Conservation (phyloP, 2,888 invertebrate genomes). For the Cephus pygmeus region DNA sequence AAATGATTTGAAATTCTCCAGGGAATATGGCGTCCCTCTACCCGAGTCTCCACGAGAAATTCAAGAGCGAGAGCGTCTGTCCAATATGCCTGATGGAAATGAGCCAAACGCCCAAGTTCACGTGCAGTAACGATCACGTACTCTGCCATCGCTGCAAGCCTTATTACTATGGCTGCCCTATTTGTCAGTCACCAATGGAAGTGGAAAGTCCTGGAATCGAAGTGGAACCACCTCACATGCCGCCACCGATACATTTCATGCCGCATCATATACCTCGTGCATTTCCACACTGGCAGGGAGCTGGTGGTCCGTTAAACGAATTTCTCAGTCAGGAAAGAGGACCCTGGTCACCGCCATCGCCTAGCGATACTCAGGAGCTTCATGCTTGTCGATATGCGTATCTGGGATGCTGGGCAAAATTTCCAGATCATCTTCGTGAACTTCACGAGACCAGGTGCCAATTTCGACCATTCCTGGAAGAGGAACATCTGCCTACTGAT, state of each 20-base stretch:
- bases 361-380: slow-evolving; percentile 40
- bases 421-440: slow-evolving; percentile 29
- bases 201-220: slow-evolving; percentile 29
- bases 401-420: slow-evolving; percentile 50
- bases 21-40: slow-evolving; percentile 51
- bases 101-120: slow-evolving; percentile 44
- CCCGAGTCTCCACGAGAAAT: slow-evolving; percentile 50
- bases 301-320: neutral
- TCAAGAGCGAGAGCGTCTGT: slow-evolving; percentile 50
- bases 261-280: slow-evolving; percentile 39
- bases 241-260: slow-evolving; percentile 41
- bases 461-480: slow-evolving; percentile 51
- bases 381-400: slow-evolving; percentile 42
- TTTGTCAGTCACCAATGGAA: slow-evolving; percentile 43
- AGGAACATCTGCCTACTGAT: slow-evolving; percentile 48
- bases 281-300: slow-evolving; percentile 27
- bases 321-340: slow-evolving; percentile 44
- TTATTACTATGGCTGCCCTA: slow-evolving; percentile 53
- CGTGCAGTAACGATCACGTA: slow-evolving; percentile 48
- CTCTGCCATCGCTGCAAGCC: slow-evolving; percentile 58
- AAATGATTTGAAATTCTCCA: neutral
- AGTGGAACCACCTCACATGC: slow-evolving; percentile 26
- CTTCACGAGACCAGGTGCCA: slow-evolving; percentile 48
- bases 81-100: slow-evolving; percentile 55
- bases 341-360: slow-evolving; percentile 27